These are phyloP conservation scores for Ceratina australensis DNA, from an alignment of 1,140 invertebrate species.

Conservation along the genomic window DNA sequence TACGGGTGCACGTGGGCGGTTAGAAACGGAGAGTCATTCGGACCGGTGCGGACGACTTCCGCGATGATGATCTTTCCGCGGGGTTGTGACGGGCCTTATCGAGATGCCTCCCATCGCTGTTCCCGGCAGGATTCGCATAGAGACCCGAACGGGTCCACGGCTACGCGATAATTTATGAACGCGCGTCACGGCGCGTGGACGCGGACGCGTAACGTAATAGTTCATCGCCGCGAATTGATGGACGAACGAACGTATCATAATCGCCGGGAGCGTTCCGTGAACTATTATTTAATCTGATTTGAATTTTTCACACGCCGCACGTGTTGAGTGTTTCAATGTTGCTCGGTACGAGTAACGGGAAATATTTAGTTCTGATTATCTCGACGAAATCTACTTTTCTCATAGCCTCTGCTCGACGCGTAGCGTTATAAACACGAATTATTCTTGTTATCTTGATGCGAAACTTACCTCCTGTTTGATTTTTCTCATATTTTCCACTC, in stretches of 20 bases:
- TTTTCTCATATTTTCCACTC: no score
- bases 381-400: no score
- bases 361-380: no score
- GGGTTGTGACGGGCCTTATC: conserved; percentile 46
- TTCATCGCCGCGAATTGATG: conserved; percentile 1
- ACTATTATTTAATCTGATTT: neutral
- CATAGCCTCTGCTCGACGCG: no score
- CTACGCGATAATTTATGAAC: conserved; percentile 34
- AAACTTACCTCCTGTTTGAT: no score
- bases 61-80: conserved; percentile 48
- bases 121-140: conserved; percentile 11
- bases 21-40: conserved; percentile 40
- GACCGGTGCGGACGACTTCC: conserved; percentile 28
- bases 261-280: neutral
- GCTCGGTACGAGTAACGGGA: neutral
- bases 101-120: conserved; percentile 30
- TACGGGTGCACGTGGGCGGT: conserved; percentile 39
- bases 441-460: no score
- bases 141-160: conserved; percentile 1
- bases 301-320: neutral
- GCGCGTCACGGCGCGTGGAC: conserved; percentile 22
- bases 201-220: conserved; percentile 20
- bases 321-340: neutral
- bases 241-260: conserved; percentile 13
- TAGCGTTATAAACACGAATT: no score